Evolutionary conservation across 2,113 vertebrate species (phyloP).

Genomic region (Arenaria interpres): DNA sequence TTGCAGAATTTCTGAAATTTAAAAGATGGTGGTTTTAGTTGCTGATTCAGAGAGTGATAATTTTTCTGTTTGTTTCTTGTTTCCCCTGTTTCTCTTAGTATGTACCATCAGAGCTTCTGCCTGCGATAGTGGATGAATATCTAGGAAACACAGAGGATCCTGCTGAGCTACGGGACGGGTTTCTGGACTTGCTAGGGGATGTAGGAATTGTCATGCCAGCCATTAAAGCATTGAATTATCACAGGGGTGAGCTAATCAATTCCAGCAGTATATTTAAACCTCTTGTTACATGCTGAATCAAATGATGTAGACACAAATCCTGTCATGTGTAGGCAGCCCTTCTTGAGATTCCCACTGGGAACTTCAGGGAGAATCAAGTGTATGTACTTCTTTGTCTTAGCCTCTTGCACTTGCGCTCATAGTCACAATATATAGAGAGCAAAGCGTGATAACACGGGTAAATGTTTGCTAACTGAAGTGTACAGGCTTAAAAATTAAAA

Average conservation of each 20-base stretch:
- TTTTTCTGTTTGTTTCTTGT: neutral
- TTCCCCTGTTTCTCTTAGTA: neutral
- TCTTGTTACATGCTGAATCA: neutral
- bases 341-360: neutral
- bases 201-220: conserved; percentile 70
- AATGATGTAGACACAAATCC: neutral
- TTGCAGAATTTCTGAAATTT: neutral
- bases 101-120: neutral
- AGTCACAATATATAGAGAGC: neutral
- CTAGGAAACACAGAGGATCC: conserved; percentile 68
- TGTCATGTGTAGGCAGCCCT: neutral
- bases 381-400: neutral
- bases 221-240: conserved; percentile 73
- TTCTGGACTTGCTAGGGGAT: conserved; percentile 78
- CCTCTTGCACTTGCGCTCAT: neutral
- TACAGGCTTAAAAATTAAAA: neutral
- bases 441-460: neutral
- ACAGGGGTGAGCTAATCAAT: conserved; percentile 74
- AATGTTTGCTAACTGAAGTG: neutral
- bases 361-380: neutral
- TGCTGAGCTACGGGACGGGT: conserved; percentile 63
- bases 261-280: neutral
- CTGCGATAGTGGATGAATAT: conserved; percentile 72
- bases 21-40: neutral
- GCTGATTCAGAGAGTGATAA: neutral